Evolutionary conservation across 2,888 invertebrate species (phyloP), one percentile per base, ranked within the genome.

Genomic region (Agonum fuliginosum): DNA sequence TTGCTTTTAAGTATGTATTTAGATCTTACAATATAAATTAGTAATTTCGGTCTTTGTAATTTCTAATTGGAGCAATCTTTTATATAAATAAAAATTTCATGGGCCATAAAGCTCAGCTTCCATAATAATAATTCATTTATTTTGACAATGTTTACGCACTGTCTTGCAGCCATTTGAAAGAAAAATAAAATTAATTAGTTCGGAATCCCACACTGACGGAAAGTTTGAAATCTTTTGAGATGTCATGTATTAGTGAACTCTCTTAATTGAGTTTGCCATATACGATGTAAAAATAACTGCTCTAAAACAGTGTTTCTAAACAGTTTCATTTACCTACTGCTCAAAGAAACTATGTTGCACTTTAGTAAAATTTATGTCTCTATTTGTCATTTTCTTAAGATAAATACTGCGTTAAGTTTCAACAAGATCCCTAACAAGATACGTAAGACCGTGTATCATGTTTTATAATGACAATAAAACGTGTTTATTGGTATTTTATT

Each of bases 251-350:
- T 62, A 62, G 58, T 62, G 30, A 62, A 62, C 30, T 62, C 17
- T 62, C 30, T 62, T 62, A 62, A 62, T 62, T 62, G 58, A 62
- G 58, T 62, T 62, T 62, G 58, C 58, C 58, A 62, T 62, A 62
- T 62, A 62, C 30, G 34, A 14, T 27, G 17, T 62, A 62, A 62
- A 62, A 62, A 62, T 62, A 62, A 62, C 58, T 27, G 10, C 58
- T 30, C 14, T 58, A 17, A 30, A 58, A n/a, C 54, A 62, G 58
- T 27, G 30, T 62, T 62, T 62, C 58, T 14, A 27, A 62, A 62
- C 58, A 62, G 14, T 27, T 54, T 62, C 58, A 14, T n/a, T n/a
- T n/a, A n/a, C n/a, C n/a, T n/a, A n/a, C n/a, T 14, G 14, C 30
- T 62, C 12, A 62, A 62, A 24, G 54, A 54, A 22, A 17, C 30